Base-by-base conservation (phyloP, 2,888 invertebrate species). In the Rhodophaea formosa region DNA sequence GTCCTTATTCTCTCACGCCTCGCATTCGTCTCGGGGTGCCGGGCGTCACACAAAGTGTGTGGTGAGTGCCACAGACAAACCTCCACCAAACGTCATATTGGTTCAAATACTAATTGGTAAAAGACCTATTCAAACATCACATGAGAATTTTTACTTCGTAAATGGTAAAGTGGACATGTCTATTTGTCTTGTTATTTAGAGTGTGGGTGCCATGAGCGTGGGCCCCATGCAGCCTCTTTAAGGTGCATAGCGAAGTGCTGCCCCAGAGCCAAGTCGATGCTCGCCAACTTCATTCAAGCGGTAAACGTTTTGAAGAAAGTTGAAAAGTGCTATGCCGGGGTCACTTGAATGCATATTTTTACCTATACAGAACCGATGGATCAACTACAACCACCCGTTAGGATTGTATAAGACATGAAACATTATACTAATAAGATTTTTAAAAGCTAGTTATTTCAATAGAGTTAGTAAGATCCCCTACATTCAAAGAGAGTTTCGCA, bases 31-130 rank as follows among this genome's bases (percentile, higher is more conserved):
- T 68, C 68, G 70, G 70, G 72, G 75, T 73, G 77, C 72, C 79
- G 78, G 76, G 65, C 74, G 71, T 75, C 76, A 74, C 70, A 80
- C 81, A 81, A 80, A 80, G 75, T 75, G 77, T 75, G 71, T 75
- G 71, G 76, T 74, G 77, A 76, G 75, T 69, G 75, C 75, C 77
- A 77, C 80, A 79, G 77, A 78, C 83, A 79, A 82, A 78, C 79
- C 75, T 74, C 69, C 64, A 76, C 74, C 78, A 70, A 76, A 79
- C 77, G 74, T 83, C 80, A 73, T 86, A 85, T 86, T 84, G 87
- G 87, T 89, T 85, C 85, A 87, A 89, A 90, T 86, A 88, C 87
- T 89, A 89, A 89, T 90, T 89, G 87, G 86, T 88, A 87, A 88
- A 86, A 89, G 88, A 83, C 90, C 89, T 88, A 86, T 83, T 82